These are phyloP conservation scores for Lagocephalus sceleratus DNA, from an alignment of 2,797 vertebrate genomes.

Conservation along the genomic window DNA sequence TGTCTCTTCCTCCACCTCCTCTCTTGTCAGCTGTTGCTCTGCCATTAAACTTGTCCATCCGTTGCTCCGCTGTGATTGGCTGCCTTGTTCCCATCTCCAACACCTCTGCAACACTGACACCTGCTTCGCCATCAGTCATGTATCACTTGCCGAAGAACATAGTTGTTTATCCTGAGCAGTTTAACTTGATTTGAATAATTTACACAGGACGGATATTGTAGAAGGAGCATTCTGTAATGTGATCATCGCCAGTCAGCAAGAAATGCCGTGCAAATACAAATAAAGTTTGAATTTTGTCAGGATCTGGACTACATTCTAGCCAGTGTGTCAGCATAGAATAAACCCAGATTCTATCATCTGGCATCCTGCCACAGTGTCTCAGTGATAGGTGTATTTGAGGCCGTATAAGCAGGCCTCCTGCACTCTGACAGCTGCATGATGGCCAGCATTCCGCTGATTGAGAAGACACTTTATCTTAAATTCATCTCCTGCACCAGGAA, in stretches of 20 bases:
- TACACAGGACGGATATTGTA: conserved; percentile 43
- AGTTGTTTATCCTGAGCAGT: conserved; percentile 52
- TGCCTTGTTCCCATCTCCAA: conserved; percentile 25
- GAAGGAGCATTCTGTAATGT: conserved; percentile 32
- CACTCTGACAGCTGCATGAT: conserved; percentile 23
- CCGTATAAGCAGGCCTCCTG: too few species aligned
- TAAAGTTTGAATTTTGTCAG: not conserved
- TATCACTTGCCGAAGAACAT: conserved; percentile 58
- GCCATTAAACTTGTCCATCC: not conserved
- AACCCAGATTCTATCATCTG: too few species aligned
- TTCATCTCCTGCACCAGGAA: conserved; percentile 40
- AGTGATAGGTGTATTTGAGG: too few species aligned
- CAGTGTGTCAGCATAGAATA: conserved; percentile 25
- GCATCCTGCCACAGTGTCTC: too few species aligned
- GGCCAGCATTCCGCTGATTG: conserved; percentile 35
- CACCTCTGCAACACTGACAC: conserved; percentile 25
- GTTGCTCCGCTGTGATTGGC: conserved; percentile 15
- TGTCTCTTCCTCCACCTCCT: conserved; percentile 21
- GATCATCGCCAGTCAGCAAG: conserved; percentile 7
- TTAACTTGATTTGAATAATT: conserved; percentile 29
- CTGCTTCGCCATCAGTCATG: conserved; percentile 50
- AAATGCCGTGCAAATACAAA: conserved; percentile 5
- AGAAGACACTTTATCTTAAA: conserved; percentile 63
- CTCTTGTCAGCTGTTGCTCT: not conserved
- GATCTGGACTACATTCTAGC: conserved; percentile 12